Base-by-base conservation (phyloP, 2,888 invertebrate species). In the Theretra japonica region DNA sequence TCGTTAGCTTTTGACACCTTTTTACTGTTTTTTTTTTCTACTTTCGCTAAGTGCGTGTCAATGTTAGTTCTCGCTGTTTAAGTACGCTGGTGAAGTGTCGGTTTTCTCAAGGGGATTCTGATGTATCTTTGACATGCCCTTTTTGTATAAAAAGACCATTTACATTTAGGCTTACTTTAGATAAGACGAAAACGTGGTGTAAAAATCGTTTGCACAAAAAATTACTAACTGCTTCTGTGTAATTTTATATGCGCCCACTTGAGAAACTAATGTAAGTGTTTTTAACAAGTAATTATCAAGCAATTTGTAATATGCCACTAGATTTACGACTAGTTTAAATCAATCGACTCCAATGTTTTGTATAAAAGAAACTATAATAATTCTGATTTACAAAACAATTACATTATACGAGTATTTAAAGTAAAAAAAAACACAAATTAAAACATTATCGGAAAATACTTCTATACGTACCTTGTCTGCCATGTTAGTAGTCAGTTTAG, bases 1-100 rank as follows among this genome's bases (percentile, higher is more conserved):
- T 87, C 86, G 88, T 90, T 89, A 89, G 87, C 86, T 82, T 88
- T 88, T 90, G 91, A 90, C 91, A 88, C 89, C 88, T 93, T 93
- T 92, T 92, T 90, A 89, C 80, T 69, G 76, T 75, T 72, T 71
- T 74, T 72, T 69, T 65, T 69, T 72, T 57, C 33, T 50, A 68
- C n/a, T 76, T 75, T 73, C 60, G 72, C 69, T 72, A 72, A 74
- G 74, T 72, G 69, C 68, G 33, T 62, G 56, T 53, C 65, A 33
- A 19, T 65, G 70, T 65, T 33, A 21, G 33, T 23, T 71, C 62
- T 56, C 28, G 56, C 19, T 33, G 56, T 48, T 53, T 62, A 53
- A 65, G 56, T 53, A 48, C 62, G 30, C 33, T 65, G 33, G 30
- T 23, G 53, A 8, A 41, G 59, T 28, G 72, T 50, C 69, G 69